phyloP scores from a whole-genome alignment of 2,888 invertebrate genomes.

The Hyles lineata region DNA sequence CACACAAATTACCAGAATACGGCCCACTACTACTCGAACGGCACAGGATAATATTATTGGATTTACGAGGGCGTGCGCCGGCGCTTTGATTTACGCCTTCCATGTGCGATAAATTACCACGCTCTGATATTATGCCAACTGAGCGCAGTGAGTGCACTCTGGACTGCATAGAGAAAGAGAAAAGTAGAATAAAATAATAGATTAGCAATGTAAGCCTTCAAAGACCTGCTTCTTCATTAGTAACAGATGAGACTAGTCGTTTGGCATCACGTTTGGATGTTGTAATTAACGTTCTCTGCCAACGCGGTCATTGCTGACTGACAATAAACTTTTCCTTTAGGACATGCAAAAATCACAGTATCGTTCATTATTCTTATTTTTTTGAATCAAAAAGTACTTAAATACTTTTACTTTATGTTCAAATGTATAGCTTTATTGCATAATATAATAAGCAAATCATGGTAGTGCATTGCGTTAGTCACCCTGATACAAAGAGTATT shows the following conservation, averaged over 20 bases:
- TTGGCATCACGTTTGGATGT: too few relatives aligned
- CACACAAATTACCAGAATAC: constrained; percentile 1
- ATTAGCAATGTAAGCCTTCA: not conserved
- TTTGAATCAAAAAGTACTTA: too few relatives aligned
- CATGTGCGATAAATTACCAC: constrained; percentile 72
- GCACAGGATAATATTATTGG: constrained; percentile 70
- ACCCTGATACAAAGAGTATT: too few relatives aligned
- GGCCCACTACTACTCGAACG: constrained; percentile 31
- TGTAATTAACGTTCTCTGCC: too few relatives aligned
- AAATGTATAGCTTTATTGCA: too few relatives aligned
- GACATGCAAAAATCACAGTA: too few relatives aligned
- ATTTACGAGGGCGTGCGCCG: constrained; percentile 79
- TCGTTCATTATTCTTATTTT: too few relatives aligned
- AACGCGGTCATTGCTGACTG: too few relatives aligned
- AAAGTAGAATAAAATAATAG: not conserved
- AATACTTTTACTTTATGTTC: too few relatives aligned
- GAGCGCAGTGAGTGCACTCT: constrained; percentile 16
- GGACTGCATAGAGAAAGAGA: not conserved
- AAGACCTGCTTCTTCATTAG: not conserved
- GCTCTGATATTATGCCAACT: constrained; percentile 44
- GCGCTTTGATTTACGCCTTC: constrained; percentile 80
- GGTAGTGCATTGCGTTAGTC: too few relatives aligned
- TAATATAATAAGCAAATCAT: too few relatives aligned
- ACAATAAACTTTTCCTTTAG: too few relatives aligned
- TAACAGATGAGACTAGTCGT: not conserved